These are phyloP conservation scores for Lithosia quadra DNA, from an alignment of 2,888 invertebrate genomes.

Conservation along the genomic window DNA sequence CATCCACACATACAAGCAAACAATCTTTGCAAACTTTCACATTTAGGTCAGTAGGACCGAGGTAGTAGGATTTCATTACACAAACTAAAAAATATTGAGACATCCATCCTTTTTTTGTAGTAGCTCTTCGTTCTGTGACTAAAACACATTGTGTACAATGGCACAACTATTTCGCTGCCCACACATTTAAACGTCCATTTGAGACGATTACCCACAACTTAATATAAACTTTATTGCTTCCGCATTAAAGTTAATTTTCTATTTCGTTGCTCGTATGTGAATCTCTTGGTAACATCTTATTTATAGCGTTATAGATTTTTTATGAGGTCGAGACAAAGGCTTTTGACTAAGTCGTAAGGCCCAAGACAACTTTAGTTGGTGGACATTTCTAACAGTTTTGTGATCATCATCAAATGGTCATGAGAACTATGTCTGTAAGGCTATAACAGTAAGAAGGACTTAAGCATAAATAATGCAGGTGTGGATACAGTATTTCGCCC, in stretches of 20 bases:
- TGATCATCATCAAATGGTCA: neutral
- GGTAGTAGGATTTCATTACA: too few relatives aligned
- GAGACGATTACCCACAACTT: neutral
- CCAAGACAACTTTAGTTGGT: neutral
- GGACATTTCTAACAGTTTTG: neutral
- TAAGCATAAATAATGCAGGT: too few relatives aligned
- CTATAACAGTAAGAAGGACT: neutral
- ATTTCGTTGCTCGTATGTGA: neutral
- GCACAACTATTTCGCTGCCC: constrained; percentile 57
- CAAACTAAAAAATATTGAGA: too few relatives aligned
- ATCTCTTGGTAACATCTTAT: constrained; percentile 26
- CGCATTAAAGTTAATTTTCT: neutral
- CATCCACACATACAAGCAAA: too few relatives aligned
- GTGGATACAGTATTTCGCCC: too few relatives aligned
- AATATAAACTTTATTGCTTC: constrained; percentile 11
- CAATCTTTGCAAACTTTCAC: too few relatives aligned
- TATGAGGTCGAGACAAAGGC: constrained; percentile 27
- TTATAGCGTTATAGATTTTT: constrained; percentile 22
- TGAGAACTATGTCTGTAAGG: neutral
- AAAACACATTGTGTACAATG: constrained; percentile 56
- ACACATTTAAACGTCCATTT: constrained; percentile 42
- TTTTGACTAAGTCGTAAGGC: constrained; percentile 25
- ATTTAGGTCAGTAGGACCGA: too few relatives aligned
- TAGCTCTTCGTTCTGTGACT: constrained; percentile 44
- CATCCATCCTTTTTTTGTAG: constrained; percentile 11